phyloP scores from a whole-genome alignment of 2,797 vertebrate genomes.

The Schizopygopsis malacanthus region DNA sequence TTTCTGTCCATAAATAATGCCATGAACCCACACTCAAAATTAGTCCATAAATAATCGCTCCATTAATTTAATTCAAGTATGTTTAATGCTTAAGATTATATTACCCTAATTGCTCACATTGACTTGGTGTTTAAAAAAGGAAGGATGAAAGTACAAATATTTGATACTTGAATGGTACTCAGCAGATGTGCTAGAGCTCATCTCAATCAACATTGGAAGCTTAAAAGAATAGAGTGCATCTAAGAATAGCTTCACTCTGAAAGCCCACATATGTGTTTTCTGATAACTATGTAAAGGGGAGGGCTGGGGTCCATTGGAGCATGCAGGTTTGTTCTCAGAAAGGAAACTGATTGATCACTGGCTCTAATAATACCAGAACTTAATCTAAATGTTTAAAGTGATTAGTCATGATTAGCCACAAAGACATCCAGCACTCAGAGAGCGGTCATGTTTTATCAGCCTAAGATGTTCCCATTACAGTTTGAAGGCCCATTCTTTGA shows the following conservation, averaged over 20 bases:
- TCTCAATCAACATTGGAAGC: conserved; percentile 2
- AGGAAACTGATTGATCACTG: conserved; percentile 16
- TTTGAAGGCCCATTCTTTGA: conserved; percentile 25
- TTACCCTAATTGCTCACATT: not conserved
- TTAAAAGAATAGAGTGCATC: not conserved
- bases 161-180: not conserved
- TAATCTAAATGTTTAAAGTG: conserved; percentile 14
- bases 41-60: not conserved
- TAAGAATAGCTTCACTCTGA: conserved; percentile 19
- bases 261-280: conserved; percentile 9
- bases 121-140: not conserved
- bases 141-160: not conserved
- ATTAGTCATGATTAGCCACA: conserved; percentile 9
- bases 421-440: not conserved
- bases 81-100: not conserved
- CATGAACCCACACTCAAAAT: not conserved
- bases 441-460: conserved; percentile 13
- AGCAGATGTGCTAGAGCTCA: not conserved
- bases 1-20: not conserved
- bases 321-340: not conserved
- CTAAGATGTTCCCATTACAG: conserved; percentile 1
- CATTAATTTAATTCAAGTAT: not conserved
- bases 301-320: not conserved
- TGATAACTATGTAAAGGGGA: conserved; percentile 4
- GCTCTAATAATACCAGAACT: conserved; percentile 5